Base-by-base conservation (phyloP, 2,888 invertebrate genomes). In the Euspilapteryx auroguttella region DNA sequence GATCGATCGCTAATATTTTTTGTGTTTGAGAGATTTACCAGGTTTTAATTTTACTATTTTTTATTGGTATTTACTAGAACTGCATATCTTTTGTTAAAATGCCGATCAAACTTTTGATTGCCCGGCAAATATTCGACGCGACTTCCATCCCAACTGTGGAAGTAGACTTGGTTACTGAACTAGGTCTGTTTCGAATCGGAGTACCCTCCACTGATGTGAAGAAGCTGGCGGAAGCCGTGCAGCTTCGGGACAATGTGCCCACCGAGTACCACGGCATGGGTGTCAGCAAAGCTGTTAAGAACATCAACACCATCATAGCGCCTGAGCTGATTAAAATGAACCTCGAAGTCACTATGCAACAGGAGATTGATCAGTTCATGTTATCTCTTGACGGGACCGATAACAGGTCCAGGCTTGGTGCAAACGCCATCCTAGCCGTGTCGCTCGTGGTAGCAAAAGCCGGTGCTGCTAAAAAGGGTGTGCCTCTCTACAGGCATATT, bases 111-210 rank as follows among this genome's bases (percentile, higher is more conserved):
- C 86, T 89, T 45, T 83, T 98, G 45, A 81, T 87, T 42, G 97
- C 97, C 36, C 89, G 98, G 54, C 94, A 94, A 78, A 95, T 99
- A 66, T 97, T 89, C 59, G 98, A 99, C 77, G 89, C 94, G 20
- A 87, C 94, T 45, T 98, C 96, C 29, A 89, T 94, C 47, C 99
- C 99, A 25, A 99, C 99, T 7, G 91, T 99, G 28, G 99, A 99
- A 78, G 98, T 99, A 39, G 86, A 86, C 47, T 69, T 86, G 50
- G 79, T 84, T 7, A 87, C 87, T 5, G 94, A 88, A 49, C 84
- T 87, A 46, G 94, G 89, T n/a, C 59, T 89, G 14, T 91, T 90
- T 68, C 81, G 95, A 30, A 87, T 95, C 32, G 97, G 95, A 24
- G 98, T 99, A 3, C 98, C 99, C 13, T 95, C 95, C 22, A 97